A percentile compares a stretch with the other conserved stretches of the same genome.
Conservation (phyloP, 2,113 vertebrate genomes). For the Panurus biarmicus region DNA sequence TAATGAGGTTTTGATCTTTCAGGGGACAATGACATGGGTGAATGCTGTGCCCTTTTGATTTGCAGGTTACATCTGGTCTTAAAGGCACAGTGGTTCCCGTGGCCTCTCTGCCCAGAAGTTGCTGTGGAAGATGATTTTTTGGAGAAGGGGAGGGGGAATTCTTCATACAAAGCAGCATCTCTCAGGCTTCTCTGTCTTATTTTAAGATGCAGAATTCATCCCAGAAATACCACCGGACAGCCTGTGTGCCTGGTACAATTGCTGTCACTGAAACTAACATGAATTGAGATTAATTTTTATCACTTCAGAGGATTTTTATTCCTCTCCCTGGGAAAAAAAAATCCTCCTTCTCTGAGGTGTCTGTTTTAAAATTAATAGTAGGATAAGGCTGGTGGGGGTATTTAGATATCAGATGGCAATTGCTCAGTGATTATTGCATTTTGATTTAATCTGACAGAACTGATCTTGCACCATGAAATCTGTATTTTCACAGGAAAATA, state of each 20-base stretch:
- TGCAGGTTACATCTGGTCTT: constrained; percentile 54
- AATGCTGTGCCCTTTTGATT: constrained; percentile 66
- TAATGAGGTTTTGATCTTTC: constrained; percentile 69
- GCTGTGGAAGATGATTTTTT: background rate
- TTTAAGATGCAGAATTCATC: constrained; percentile 52
- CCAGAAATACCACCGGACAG: constrained; percentile 54
- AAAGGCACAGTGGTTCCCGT: background rate
- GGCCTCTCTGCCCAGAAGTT: constrained; percentile 24
- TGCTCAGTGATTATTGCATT: constrained; percentile 53
- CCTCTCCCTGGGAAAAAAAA: background rate
- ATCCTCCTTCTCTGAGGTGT: constrained; percentile 29
- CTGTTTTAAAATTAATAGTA: constrained; percentile 48
- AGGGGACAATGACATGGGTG: constrained; percentile 61
- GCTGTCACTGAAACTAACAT: constrained; percentile 54
- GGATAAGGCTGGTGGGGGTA: constrained; percentile 39
- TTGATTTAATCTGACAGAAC: constrained; percentile 67
- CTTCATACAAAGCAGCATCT: background rate
- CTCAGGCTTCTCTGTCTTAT: background rate
- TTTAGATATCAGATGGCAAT: constrained; percentile 59
- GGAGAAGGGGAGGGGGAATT: background rate
- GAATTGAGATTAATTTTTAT: constrained; percentile 68
- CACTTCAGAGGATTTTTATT: constrained; percentile 60
- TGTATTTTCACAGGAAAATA: constrained; percentile 54
- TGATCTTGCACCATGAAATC: constrained; percentile 54
- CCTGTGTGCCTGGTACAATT: constrained; percentile 37